phyloP scores from a whole-genome alignment of 2,888 invertebrate genomes.

The Phortica magna region DNA sequence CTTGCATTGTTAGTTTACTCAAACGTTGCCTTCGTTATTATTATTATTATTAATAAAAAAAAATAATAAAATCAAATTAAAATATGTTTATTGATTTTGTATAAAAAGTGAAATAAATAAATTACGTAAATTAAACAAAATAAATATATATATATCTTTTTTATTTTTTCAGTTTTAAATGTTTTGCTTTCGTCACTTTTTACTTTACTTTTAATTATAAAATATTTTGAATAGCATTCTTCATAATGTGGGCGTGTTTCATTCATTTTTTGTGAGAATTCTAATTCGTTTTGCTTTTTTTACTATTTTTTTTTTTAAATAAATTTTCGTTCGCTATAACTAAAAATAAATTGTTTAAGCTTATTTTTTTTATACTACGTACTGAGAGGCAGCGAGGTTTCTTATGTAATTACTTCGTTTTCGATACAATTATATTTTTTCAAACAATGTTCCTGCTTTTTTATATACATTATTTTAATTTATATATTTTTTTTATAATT shows the following conservation, averaged over 20 bases:
- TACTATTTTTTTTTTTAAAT: slow-evolving; percentile 36
- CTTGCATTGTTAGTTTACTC: slow-evolving; percentile 3
- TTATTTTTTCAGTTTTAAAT: slow-evolving; percentile 29
- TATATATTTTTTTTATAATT: slow-evolving; percentile 15
- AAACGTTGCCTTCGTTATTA: slow-evolving; percentile 1
- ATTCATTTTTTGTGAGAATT: slow-evolving; percentile 35
- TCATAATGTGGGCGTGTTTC: slow-evolving; percentile 25
- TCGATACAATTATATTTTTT: slow-evolving; percentile 32
- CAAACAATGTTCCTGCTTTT: slow-evolving; percentile 44
- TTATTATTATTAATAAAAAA: too few relatives aligned
- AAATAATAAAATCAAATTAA: slow-evolving; percentile 12
- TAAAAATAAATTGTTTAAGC: slow-evolving; percentile 19
- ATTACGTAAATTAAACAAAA: slow-evolving; percentile 31
- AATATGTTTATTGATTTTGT: slow-evolving; percentile 22
- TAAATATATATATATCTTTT: slow-evolving; percentile 31
- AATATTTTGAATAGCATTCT: not conserved
- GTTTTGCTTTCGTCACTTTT: not conserved
- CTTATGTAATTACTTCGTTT: slow-evolving; percentile 37
- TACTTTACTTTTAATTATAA: slow-evolving; percentile 12
- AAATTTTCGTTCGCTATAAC: slow-evolving; percentile 31
- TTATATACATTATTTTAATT: slow-evolving; percentile 32
- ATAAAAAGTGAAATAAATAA: slow-evolving; percentile 28
- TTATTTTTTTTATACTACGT: slow-evolving; percentile 56
- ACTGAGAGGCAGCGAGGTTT: slow-evolving; percentile 77
- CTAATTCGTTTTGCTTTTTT: slow-evolving; percentile 36